A percentile compares a stretch with the other conserved stretches of the same genome.
Conservation (phyloP, 2,888 invertebrate species). For the Dynastes grantii region DNA sequence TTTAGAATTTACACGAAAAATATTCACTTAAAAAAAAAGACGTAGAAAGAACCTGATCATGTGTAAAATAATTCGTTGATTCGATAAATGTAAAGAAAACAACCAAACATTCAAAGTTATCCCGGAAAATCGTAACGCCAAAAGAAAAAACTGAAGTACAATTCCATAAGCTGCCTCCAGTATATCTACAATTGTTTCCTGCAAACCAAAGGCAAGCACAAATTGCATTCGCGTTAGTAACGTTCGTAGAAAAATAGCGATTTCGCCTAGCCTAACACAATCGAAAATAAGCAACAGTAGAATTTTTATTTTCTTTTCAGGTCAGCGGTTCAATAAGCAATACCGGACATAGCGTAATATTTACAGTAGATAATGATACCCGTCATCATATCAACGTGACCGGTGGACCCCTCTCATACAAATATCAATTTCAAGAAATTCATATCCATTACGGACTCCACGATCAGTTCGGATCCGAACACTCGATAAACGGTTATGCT, state of each 20-base stretch:
- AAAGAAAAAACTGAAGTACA: too few relatives aligned
- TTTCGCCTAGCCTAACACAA: neutral
- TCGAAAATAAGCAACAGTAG: slow-evolving; percentile 11
- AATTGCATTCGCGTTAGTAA: too few relatives aligned
- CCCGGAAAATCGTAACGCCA: too few relatives aligned
- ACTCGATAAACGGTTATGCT: slow-evolving; percentile 94
- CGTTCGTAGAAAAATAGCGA: neutral
- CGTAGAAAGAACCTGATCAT: too few relatives aligned
- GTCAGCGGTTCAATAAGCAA: slow-evolving; percentile 92
- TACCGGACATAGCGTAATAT: slow-evolving; percentile 95
- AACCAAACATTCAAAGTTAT: too few relatives aligned
- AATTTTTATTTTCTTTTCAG: slow-evolving; percentile 71
- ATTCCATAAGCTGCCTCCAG: too few relatives aligned
- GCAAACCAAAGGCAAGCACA: neutral
- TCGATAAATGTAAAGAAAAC: too few relatives aligned
- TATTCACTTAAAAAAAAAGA: too few relatives aligned
- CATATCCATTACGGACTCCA: slow-evolving; percentile 94
- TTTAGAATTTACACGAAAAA: too few relatives aligned
- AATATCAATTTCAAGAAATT: slow-evolving; percentile 95
- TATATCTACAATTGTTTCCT: neutral
- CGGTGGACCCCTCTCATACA: slow-evolving; percentile 96
- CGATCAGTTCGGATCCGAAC: slow-evolving; percentile 96
- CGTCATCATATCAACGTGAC: slow-evolving; percentile 92
- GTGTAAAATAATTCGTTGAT: too few relatives aligned
- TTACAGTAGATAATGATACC: slow-evolving; percentile 90